Conservation (phyloP, 2,797 vertebrate genomes). For the Sebastes goodei region DNA sequence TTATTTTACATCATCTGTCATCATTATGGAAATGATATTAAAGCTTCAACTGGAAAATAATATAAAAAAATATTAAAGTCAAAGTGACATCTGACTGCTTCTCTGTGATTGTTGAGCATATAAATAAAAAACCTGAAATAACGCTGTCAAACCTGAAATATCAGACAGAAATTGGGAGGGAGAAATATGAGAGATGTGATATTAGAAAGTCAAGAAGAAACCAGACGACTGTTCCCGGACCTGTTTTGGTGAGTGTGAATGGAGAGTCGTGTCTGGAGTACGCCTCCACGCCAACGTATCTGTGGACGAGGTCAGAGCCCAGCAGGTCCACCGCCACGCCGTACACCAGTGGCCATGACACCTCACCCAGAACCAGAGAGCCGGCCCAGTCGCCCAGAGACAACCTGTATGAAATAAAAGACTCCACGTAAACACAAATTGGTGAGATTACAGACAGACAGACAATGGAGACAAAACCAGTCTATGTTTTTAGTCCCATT, state of each 20-base stretch:
- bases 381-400: constrained; percentile 76
- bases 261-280: constrained; percentile 72
- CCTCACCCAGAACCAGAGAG: constrained; percentile 66
- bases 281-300: constrained; percentile 76
- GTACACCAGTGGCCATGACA: constrained; percentile 76
- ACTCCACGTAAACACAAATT: too few relatives aligned
- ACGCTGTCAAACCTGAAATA: too few relatives aligned
- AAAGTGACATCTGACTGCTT: too few relatives aligned
- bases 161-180: too few relatives aligned
- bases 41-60: too few relatives aligned
- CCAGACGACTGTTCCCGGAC: constrained; percentile 29
- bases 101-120: too few relatives aligned
- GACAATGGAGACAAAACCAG: not conserved
- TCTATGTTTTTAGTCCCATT: too few relatives aligned
- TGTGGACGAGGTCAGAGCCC: constrained; percentile 73
- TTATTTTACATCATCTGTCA: too few relatives aligned
- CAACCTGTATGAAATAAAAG: constrained; percentile 48
- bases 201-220: not conserved
- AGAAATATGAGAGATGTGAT: not conserved
- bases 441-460: not conserved
- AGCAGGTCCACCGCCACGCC: constrained; percentile 73
- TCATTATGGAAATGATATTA: too few relatives aligned
- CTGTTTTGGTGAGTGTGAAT: constrained; percentile 75
- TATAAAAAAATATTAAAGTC: too few relatives aligned
- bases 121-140: too few relatives aligned